These are phyloP conservation scores for Chondrosia reniformis DNA, from an alignment of 37 sponge, comb jelly and placozoan species.

Conservation along the genomic window DNA sequence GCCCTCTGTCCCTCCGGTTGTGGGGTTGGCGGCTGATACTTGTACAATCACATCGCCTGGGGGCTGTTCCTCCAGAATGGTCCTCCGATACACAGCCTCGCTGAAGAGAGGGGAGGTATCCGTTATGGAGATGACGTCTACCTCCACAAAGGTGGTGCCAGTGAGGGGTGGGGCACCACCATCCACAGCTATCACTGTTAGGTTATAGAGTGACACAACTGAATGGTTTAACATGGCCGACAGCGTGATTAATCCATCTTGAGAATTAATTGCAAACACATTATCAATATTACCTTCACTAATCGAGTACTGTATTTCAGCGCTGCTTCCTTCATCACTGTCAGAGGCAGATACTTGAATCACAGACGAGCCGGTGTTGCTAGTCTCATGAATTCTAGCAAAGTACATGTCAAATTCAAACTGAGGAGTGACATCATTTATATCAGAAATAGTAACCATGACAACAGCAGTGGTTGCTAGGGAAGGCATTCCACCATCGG, in stretches of 20 bases:
- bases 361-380: neutral
- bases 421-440: slow-evolving; percentile 54
- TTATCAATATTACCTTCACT: slow-evolving; percentile 9
- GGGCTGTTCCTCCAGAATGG: slow-evolving; percentile 25
- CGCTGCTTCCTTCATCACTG: slow-evolving; percentile 34
- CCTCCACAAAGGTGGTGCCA: slow-evolving; percentile 19
- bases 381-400: slow-evolving; percentile 7
- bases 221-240: slow-evolving; percentile 21
- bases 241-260: slow-evolving; percentile 30
- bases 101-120: slow-evolving; percentile 29
- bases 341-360: slow-evolving; percentile 11
- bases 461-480: slow-evolving; percentile 15
- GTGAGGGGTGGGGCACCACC: slow-evolving; percentile 44
- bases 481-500: slow-evolving; percentile 47
- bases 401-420: slow-evolving; percentile 1
- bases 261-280: slow-evolving; percentile 29
- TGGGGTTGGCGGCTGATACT: slow-evolving; percentile 46
- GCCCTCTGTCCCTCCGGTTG: slow-evolving; percentile 22
- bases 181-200: slow-evolving; percentile 59
- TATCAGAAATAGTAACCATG: slow-evolving; percentile 36
- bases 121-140: slow-evolving; percentile 17
- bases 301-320: slow-evolving; percentile 33
- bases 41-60: slow-evolving; percentile 15
- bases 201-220: slow-evolving; percentile 10
- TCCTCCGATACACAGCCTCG: neutral